Evolutionary conservation across 1,140 invertebrate genomes (phyloP).

Genomic region (Bemisia tabaci): DNA sequence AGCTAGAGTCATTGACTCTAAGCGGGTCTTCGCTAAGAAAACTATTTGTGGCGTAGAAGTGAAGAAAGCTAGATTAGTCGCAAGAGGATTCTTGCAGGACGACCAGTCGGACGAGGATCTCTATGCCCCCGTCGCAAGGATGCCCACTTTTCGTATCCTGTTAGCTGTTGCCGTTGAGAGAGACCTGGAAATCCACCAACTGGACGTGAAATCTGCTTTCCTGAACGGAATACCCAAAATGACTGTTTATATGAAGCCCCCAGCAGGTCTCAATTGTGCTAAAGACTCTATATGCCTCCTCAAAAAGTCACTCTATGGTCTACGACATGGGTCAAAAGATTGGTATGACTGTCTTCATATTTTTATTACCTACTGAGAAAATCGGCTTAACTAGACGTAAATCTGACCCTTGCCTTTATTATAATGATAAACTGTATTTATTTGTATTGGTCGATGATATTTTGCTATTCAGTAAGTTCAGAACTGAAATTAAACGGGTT

Average conservation of each 20-base stretch:
- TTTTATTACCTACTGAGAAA: constrained; percentile 12
- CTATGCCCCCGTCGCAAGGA: constrained; percentile 27
- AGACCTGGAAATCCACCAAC: constrained; percentile 26
- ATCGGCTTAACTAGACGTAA: neutral
- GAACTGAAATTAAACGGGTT: neutral
- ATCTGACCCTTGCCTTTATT: constrained; percentile 1
- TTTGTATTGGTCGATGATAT: constrained; percentile 2
- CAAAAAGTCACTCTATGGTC: constrained; percentile 24
- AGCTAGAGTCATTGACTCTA: constrained; percentile 20
- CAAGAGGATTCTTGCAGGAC: constrained; percentile 2
- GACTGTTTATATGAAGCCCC: constrained; percentile 3
- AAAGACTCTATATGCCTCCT: constrained; percentile 19
- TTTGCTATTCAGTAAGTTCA: neutral
- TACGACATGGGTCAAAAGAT: constrained; percentile 22
- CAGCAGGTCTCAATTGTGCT: neutral
- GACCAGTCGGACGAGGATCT: constrained; percentile 25
- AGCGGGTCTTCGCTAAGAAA: constrained; percentile 21
- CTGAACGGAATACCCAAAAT: constrained; percentile 26
- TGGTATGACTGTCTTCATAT: constrained; percentile 22
- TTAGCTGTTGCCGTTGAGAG: constrained; percentile 27
- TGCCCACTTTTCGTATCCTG: constrained; percentile 28
- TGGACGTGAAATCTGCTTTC: constrained; percentile 33
- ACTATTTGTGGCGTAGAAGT: constrained; percentile 18
- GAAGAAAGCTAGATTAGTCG: constrained; percentile 13
- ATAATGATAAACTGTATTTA: neutral